Evolutionary conservation across 2,888 invertebrate genomes (phyloP).

Genomic region (Amblyjoppa fuscipennis): DNA sequence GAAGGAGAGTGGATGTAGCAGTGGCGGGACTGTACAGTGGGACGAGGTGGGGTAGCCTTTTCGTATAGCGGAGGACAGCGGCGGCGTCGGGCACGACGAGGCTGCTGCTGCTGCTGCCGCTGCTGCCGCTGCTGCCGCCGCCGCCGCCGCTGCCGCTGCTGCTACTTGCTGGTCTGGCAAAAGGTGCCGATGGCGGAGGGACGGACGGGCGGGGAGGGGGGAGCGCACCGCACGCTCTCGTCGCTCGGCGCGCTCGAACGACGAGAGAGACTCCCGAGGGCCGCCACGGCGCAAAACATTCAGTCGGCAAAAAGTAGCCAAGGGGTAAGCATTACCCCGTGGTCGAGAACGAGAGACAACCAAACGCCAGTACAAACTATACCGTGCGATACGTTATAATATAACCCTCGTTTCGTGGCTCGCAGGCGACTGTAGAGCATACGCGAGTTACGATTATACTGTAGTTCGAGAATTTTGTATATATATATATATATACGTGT

Average conservation of each 20-base stretch:
- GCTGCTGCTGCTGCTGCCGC: conserved; percentile 37
- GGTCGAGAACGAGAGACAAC: conserved; percentile 71
- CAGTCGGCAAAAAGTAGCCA: conserved; percentile 85
- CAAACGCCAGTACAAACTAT: conserved; percentile 18
- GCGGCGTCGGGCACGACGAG: conserved; percentile 46
- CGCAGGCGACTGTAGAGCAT: background rate
- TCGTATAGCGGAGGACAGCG: conserved; percentile 35
- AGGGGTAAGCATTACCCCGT: conserved; percentile 84
- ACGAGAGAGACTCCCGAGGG: conserved; percentile 68
- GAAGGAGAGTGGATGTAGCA: conserved; percentile 39
- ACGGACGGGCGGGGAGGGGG: conserved; percentile 37
- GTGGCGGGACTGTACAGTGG: conserved; percentile 27
- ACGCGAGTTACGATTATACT: too few relatives aligned
- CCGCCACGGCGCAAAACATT: conserved; percentile 84
- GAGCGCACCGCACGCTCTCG: conserved; percentile 65
- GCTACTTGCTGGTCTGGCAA: conserved; percentile 37
- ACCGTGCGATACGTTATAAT: conserved; percentile 21
- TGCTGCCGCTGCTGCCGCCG: conserved; percentile 5
- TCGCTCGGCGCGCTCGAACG: conserved; percentile 67
- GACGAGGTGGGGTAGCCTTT: conserved; percentile 63
- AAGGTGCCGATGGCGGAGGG: conserved; percentile 57
- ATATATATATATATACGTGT: too few relatives aligned
- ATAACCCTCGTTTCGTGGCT: too few relatives aligned
- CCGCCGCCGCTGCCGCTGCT: conserved; percentile 17
- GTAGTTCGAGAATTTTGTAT: too few relatives aligned